phyloP scores from a whole-genome alignment of 2,888 invertebrate species.

The Chorisops tibialis region DNA sequence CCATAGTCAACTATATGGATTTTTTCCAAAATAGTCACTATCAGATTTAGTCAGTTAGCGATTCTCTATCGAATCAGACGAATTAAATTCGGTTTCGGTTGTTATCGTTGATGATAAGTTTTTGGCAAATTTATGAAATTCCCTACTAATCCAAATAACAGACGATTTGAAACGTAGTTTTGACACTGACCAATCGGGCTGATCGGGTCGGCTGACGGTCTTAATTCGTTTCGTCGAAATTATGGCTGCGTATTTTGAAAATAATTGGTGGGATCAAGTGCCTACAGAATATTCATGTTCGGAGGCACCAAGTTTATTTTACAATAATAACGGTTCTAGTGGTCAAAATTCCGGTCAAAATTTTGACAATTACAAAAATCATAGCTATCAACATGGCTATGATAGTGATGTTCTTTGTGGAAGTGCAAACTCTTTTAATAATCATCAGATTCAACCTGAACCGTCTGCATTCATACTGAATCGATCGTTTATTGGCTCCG shows the following conservation, averaged over 20 bases:
- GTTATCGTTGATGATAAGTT: background rate
- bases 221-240: background rate
- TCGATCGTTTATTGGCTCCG: background rate
- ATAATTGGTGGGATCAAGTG: conserved; percentile 12
- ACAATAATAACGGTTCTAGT: conserved; percentile 12
- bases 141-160: background rate
- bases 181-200: background rate
- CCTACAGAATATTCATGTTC: conserved; percentile 1
- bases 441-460: background rate
- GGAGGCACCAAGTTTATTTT: conserved; percentile 14
- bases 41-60: conserved; percentile 6
- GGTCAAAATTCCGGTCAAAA: conserved; percentile 2
- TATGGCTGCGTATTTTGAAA: conserved; percentile 13
- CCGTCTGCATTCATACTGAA: background rate
- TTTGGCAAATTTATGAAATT: too few species aligned
- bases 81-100: background rate
- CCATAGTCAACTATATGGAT: too few species aligned
- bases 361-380: background rate
- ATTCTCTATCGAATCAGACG: background rate
- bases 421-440: background rate
- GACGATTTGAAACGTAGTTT: background rate
- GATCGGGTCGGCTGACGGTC: background rate
- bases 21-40: too few species aligned
- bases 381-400: background rate
- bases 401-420: background rate